phyloP scores from a whole-genome alignment of 2,888 invertebrate species.

The Cheilosia vernalis region DNA sequence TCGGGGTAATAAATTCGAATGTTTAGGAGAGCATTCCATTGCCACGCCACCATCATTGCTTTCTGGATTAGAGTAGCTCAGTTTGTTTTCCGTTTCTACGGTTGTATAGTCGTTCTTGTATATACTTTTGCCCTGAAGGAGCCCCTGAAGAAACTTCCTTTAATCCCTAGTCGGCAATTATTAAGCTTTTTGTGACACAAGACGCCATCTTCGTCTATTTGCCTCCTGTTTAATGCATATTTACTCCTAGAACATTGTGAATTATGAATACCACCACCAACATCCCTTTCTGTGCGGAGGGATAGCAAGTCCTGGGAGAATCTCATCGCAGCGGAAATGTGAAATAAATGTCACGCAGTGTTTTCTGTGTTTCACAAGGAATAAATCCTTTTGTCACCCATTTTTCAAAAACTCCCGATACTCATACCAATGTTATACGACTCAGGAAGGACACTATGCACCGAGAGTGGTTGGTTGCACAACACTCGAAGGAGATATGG shows the following conservation, averaged over 20 bases:
- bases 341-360: constrained; percentile 35
- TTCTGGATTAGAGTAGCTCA: constrained; percentile 45
- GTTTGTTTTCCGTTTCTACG: constrained; percentile 20
- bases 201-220: constrained; percentile 22
- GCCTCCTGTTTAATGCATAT: constrained; percentile 62
- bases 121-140: constrained; percentile 28
- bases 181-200: constrained; percentile 70
- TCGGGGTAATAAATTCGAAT: constrained; percentile 72
- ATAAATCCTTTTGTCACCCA: background rate
- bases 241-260: constrained; percentile 69
- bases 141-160: constrained; percentile 42
- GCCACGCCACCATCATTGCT: constrained; percentile 22
- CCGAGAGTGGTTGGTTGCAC: background rate
- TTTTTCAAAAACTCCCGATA: background rate
- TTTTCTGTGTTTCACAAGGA: constrained; percentile 26
- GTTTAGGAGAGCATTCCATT: constrained; percentile 58
- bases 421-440: background rate
- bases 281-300: background rate
- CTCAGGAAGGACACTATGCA: background rate
- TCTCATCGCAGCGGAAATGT: constrained; percentile 35
- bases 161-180: constrained; percentile 70
- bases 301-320: constrained; percentile 40
- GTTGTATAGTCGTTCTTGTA: background rate
- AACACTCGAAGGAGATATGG: too few species aligned
- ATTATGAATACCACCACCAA: constrained; percentile 63